Conservation (phyloP, 1,140 invertebrate species). For the Odontomachus brunneus region DNA sequence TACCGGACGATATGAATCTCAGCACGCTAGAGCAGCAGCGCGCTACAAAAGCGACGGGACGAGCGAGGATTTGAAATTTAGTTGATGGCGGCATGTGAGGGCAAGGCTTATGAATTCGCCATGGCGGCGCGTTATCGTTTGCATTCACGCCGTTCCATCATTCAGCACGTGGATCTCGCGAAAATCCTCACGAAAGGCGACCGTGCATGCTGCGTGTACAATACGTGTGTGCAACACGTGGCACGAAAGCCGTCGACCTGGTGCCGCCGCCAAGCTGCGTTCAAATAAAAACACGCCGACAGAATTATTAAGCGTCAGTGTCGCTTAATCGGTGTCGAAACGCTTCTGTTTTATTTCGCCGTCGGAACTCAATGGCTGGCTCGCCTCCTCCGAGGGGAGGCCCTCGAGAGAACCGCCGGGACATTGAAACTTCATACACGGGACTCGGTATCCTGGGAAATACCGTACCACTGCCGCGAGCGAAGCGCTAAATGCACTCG, state of each 20-base stretch:
- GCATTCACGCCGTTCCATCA: conserved; percentile 7
- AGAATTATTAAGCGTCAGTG: conserved; percentile 7
- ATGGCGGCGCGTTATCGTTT: conserved; percentile 34
- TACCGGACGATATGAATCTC: conserved; percentile 30
- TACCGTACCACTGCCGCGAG: too few species aligned
- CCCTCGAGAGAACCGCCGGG: too few species aligned
- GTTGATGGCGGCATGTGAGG: background rate
- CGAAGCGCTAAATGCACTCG: too few species aligned
- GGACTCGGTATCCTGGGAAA: too few species aligned
- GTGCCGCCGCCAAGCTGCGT: background rate
- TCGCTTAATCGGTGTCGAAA: conserved; percentile 10
- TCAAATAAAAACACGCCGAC: conserved; percentile 25
- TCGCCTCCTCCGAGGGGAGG: too few species aligned
- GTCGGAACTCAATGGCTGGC: too few species aligned
- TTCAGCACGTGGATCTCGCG: conserved; percentile 17
- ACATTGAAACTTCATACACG: too few species aligned
- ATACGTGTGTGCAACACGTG: conserved; percentile 56
- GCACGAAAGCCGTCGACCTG: background rate
- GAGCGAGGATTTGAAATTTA: conserved; percentile 9
- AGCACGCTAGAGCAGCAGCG: background rate
- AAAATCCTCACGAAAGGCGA: conserved; percentile 30
- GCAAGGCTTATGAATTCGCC: conserved; percentile 27
- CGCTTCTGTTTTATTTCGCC: background rate
- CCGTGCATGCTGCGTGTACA: conserved; percentile 44
- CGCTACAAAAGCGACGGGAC: background rate